Conservation (phyloP, 1,140 invertebrate species). For the Musca vetustissima region DNA sequence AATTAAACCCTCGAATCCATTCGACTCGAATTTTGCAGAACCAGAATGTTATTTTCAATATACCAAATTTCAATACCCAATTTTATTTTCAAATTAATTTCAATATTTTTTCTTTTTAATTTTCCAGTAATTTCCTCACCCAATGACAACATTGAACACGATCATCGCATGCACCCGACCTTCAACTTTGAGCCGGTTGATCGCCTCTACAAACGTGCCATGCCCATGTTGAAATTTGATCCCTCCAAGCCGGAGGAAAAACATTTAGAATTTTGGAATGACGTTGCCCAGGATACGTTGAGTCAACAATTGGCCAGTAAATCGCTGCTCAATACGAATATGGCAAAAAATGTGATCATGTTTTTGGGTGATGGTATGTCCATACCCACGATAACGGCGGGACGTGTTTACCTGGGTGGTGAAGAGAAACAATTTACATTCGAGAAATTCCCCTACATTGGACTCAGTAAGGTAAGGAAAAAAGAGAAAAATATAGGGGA, state of each 20-base stretch:
- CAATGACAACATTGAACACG: conserved; percentile 3
- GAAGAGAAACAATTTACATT: conserved; percentile 71
- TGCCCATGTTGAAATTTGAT: conserved; percentile 43
- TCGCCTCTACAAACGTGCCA: conserved; percentile 42
- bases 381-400: conserved; percentile 67
- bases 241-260: conserved; percentile 41
- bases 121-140: background rate
- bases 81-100: background rate
- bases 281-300: conserved; percentile 41
- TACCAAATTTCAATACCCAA: too few species aligned
- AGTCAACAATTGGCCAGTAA: conserved; percentile 49
- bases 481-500: too few species aligned
- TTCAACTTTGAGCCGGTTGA: conserved; percentile 32
- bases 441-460: conserved; percentile 59
- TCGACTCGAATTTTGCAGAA: too few species aligned
- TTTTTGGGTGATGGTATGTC: conserved; percentile 78
- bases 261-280: conserved; percentile 49
- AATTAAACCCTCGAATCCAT: too few species aligned
- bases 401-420: conserved; percentile 66
- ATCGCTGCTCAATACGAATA: conserved; percentile 54
- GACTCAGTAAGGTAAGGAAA: conserved; percentile 38
- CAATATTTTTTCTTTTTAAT: background rate
- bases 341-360: conserved; percentile 71
- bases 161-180: conserved; percentile 47
- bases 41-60: too few species aligned